Base-by-base conservation (phyloP, 2,113 vertebrate genomes). In the Channa argus region DNA sequence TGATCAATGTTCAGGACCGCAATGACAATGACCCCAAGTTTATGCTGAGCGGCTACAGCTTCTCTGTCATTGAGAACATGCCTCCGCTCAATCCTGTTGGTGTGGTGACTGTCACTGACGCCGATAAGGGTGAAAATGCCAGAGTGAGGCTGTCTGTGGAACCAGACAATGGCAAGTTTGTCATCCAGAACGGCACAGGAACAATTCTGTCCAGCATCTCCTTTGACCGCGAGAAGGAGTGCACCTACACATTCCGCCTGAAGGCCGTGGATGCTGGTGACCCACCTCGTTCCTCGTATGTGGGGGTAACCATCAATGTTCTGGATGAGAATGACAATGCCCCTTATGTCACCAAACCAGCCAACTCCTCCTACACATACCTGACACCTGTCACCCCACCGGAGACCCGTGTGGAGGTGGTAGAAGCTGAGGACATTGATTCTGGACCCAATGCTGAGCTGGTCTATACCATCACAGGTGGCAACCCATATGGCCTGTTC, bases 21-120 rank as follows among this genome's bases (percentile, higher is more conserved):
- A 99, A 99, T 37, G 98, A 99, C 94, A 98, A 98, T 0, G 97
- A 99, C 87, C 98, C 98, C 52, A 98, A 97, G 77, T 99, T 99
- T 70, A 99, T 97, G 96, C 90, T 99, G 45, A 97, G 93, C 0
- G 95, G 96, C 88, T 99, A 99, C 91, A 99, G 97, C 90, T 98
- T 99, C 91, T 99, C 98, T 0, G 97, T 99, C 73, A 95, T 94
- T 83, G 97, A 99, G 85, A 99, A 99, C 92, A 96, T 98, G 96
- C 94, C 96, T 0, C 96, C 96, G 0, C 94, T 97, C 59, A 99
- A 97, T 87, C 97, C 98, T 0, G 97, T 99, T 5, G 98, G 98
- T 24, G 97, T 99, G 83, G 98, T 99, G 74, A 99, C 97, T 0
- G 97, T 99, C 79, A 96, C 95, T 0, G 98, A 99, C 74, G 94